Percentiles rank a stretch among this genome's conserved stretches.
These are phyloP conservation scores for Mormyrus proboscirostris DNA, from an alignment of 2,797 vertebrate genomes.

Conservation along the genomic window DNA sequence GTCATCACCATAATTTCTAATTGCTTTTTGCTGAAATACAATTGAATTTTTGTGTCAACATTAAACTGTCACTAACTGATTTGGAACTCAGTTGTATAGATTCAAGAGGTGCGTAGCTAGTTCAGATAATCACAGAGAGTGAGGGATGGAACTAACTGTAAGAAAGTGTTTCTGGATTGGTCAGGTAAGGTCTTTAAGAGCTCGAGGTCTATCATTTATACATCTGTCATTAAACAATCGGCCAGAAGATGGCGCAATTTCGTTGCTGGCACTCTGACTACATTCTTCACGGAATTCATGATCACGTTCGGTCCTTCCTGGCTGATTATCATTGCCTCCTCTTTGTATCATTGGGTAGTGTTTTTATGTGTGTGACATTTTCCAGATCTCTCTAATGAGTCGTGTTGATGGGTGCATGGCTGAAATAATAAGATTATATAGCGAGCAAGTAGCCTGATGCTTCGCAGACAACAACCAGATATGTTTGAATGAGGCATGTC, in stretches of 20 bases:
- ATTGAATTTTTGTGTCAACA: neutral
- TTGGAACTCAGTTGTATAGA: neutral
- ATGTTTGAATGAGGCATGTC: neutral
- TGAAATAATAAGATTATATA: neutral
- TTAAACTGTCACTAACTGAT: neutral
- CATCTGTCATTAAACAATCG: neutral
- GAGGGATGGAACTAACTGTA: neutral
- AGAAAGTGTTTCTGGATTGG: neutral
- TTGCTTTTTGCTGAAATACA: neutral
- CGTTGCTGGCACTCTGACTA: neutral
- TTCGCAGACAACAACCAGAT: neutral
- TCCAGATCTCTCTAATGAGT: neutral
- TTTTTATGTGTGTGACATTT: neutral
- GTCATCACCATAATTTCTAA: neutral
- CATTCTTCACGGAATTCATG: neutral
- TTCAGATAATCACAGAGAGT: neutral
- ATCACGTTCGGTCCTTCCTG: neutral
- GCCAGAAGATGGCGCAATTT: conserved; percentile 14
- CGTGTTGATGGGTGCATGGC: neutral
- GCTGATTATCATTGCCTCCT: neutral
- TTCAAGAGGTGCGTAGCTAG: neutral
- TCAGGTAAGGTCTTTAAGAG: neutral
- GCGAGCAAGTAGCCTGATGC: neutral
- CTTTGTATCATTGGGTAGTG: neutral
- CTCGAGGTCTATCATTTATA: neutral